Evolutionary conservation across 2,113 vertebrate genomes (phyloP).

Genomic region (Carassius gibelio): DNA sequence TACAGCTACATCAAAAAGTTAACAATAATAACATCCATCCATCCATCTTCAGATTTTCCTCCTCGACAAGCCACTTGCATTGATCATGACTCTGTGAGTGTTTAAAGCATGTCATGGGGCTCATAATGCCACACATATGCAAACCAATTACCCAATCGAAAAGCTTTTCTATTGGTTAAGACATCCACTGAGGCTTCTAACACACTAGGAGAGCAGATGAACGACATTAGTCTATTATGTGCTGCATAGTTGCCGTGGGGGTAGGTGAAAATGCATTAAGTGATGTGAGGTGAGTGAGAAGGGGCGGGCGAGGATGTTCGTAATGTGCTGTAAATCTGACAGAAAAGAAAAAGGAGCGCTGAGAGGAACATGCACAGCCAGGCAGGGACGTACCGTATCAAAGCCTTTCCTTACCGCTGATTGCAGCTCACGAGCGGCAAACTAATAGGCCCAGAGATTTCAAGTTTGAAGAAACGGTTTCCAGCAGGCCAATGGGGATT

Average conservation of each 20-base stretch:
- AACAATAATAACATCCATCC: not conserved
- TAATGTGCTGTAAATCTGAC: slow-evolving; percentile 45
- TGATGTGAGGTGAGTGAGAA: slow-evolving; percentile 1
- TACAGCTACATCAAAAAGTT: not conserved
- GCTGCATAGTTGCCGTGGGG: slow-evolving; percentile 12
- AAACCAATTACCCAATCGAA: slow-evolving; percentile 42
- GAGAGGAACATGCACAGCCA: not conserved
- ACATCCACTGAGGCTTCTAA: not conserved
- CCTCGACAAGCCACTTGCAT: not conserved
- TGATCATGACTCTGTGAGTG: slow-evolving; percentile 6
- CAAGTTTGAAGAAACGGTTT: slow-evolving; percentile 58
- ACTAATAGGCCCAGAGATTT: slow-evolving; percentile 61
- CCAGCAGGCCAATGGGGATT: slow-evolving; percentile 57
- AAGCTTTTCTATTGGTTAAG: slow-evolving; percentile 38
- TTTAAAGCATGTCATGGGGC: not conserved
- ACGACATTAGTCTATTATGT: not conserved
- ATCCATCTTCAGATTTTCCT: not conserved
- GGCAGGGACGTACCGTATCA: slow-evolving; percentile 24
- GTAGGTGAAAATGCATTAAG: not conserved
- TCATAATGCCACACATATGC: not conserved
- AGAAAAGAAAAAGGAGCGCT: not conserved
- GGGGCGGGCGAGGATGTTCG: slow-evolving; percentile 4
- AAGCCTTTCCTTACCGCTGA: slow-evolving; percentile 37
- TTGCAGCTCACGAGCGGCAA: slow-evolving; percentile 35
- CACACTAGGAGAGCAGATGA: slow-evolving; percentile 12